These are phyloP conservation scores for Planiliza haematocheilus DNA, from an alignment of 2,113 vertebrate genomes.

Conservation along the genomic window DNA sequence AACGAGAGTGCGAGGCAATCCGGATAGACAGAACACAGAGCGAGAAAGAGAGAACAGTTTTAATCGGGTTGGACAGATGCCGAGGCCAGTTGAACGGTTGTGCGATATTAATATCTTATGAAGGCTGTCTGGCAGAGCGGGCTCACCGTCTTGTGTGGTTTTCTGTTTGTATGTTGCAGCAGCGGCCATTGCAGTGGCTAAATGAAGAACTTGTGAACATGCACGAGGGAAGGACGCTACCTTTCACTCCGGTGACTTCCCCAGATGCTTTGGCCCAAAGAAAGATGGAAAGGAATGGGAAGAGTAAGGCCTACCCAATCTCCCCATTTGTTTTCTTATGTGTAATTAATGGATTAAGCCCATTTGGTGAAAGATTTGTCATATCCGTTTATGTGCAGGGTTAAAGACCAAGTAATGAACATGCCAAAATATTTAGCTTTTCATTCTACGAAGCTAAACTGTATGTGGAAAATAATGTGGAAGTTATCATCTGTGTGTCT, in stretches of 20 bases:
- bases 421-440: constrained; percentile 60
- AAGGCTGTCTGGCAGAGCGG: constrained; percentile 73
- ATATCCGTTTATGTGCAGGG: constrained; percentile 14
- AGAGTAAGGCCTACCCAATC: constrained; percentile 65
- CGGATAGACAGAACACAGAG: constrained; percentile 71
- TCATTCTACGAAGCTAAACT: constrained; percentile 40
- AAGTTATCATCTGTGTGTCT: constrained; percentile 62
- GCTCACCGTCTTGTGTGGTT: constrained; percentile 76
- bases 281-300: constrained; percentile 76
- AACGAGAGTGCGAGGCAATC: constrained; percentile 73
- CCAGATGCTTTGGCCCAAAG: constrained; percentile 78
- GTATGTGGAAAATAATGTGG: constrained; percentile 62
- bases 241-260: constrained; percentile 69
- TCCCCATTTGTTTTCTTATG: constrained; percentile 21
- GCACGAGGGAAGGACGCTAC: constrained; percentile 64
- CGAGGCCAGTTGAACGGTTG: constrained; percentile 75
- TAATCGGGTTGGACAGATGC: constrained; percentile 78
- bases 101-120: constrained; percentile 82
- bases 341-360: constrained; percentile 20
- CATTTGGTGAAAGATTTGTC: constrained; percentile 18
- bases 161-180: constrained; percentile 76
- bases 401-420: constrained; percentile 38
- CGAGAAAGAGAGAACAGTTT: constrained; percentile 65
- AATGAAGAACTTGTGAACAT: constrained; percentile 76
- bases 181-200: constrained; percentile 56